phyloP scores from a whole-genome alignment of 1,140 invertebrate genomes.

The Trinorchestia longiramus region DNA sequence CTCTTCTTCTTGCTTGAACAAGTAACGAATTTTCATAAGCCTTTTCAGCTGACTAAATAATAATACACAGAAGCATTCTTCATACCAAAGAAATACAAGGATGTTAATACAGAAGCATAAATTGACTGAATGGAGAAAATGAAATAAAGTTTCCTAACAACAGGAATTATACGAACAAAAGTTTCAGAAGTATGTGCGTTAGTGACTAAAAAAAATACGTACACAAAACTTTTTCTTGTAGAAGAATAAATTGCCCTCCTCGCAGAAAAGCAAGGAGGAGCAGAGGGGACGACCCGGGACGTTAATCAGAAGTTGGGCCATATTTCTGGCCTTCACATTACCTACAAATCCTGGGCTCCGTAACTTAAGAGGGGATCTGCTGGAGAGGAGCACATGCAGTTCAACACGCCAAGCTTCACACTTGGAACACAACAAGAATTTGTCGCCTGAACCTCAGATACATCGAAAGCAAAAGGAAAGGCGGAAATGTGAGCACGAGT shows the following conservation, averaged over 20 bases:
- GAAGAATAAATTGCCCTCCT: not conserved
- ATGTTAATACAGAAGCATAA: not conserved
- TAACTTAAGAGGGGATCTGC: not conserved
- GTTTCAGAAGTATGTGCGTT: not conserved
- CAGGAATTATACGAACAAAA: not conserved
- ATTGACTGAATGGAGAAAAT: not conserved
- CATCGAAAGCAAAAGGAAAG: not conserved
- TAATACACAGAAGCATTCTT: no score
- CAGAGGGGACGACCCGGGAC: not conserved
- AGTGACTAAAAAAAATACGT: not conserved
- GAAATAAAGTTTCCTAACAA: not conserved
- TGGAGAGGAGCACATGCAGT: not conserved
- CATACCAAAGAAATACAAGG: not conserved
- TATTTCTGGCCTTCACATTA: not conserved
- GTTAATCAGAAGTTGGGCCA: conserved; percentile 54
- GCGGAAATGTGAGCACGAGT: not conserved
- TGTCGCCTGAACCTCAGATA: not conserved
- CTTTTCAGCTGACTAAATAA: no score
- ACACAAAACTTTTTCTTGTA: not conserved
- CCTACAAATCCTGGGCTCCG: not conserved
- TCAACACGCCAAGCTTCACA: not conserved
- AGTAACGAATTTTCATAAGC: no score
- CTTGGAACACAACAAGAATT: not conserved
- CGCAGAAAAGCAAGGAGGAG: not conserved
- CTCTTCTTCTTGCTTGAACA: not conserved